Conservation (phyloP, 2,888 invertebrate species). For the Tenthredo amoena region DNA sequence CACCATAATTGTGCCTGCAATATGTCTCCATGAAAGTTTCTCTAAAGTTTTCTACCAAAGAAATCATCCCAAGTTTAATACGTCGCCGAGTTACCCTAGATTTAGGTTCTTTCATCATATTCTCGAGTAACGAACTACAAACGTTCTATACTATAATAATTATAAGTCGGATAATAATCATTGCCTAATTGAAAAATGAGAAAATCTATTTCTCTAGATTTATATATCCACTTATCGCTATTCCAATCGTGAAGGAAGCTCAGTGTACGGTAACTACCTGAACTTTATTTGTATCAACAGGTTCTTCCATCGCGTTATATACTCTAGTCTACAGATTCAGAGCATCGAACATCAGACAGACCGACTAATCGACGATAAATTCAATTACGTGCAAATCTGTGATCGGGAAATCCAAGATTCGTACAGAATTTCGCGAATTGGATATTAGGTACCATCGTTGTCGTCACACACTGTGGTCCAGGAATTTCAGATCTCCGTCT, state of each 20-base stretch:
- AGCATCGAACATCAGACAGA: not conserved
- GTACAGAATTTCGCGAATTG: too few species aligned
- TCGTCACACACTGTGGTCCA: too few species aligned
- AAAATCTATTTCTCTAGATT: not conserved
- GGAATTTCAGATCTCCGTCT: too few species aligned
- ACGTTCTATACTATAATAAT: not conserved
- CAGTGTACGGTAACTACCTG: not conserved
- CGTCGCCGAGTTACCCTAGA: not conserved
- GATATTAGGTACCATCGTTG: too few species aligned
- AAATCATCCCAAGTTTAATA: conserved; percentile 1
- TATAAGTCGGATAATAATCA: not conserved
- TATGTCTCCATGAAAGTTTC: conserved; percentile 27
- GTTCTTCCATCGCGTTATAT: not conserved
- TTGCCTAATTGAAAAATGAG: not conserved
- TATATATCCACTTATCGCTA: not conserved
- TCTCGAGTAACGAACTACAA: not conserved
- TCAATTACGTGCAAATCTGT: not conserved
- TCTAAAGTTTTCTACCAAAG: not conserved
- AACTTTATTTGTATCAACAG: not conserved
- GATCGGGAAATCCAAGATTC: not conserved
- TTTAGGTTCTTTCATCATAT: not conserved
- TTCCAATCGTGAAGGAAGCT: not conserved
- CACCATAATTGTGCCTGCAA: not conserved
- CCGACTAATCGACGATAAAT: not conserved
- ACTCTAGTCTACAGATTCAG: not conserved